Conservation (phyloP, 2,797 vertebrate genomes). For the Martes flavigula region DNA sequence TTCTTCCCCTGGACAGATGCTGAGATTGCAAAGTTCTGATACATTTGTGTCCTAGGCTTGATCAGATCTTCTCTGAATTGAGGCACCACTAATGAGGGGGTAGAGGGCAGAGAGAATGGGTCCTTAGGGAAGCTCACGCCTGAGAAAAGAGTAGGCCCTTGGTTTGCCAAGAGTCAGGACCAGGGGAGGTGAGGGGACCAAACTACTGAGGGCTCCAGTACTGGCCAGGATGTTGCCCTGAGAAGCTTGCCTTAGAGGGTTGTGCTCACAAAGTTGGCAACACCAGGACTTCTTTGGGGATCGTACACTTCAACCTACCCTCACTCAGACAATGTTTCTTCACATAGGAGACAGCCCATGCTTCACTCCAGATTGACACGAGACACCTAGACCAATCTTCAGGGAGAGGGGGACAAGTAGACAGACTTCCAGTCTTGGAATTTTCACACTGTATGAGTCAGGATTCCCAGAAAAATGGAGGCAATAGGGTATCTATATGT, state of each 20-base stretch:
- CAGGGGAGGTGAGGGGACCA: too few species aligned
- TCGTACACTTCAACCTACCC: neutral
- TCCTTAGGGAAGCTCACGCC: neutral
- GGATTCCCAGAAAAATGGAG: neutral
- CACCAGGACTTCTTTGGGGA: neutral
- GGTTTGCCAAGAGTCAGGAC: neutral
- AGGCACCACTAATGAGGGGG: neutral
- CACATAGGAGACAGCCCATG: accelerated
- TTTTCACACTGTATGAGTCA: neutral
- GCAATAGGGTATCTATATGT: neutral
- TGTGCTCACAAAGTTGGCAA: neutral
- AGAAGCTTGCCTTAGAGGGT: neutral
- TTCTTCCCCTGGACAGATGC: neutral
- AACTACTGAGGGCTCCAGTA: neutral
- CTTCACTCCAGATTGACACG: neutral
- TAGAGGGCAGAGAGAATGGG: neutral
- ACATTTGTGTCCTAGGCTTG: neutral
- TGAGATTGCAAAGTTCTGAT: neutral
- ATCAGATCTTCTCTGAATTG: neutral
- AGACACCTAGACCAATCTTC: neutral
- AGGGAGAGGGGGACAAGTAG: neutral
- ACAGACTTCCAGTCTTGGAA: neutral
- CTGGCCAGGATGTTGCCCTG: too few species aligned
- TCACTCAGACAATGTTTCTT: neutral
- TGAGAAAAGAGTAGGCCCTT: neutral